Evolutionary conservation across 2,888 invertebrate genomes (phyloP), one percentile per base, ranked within the genome.

Genomic region (Mythimna pallens): DNA sequence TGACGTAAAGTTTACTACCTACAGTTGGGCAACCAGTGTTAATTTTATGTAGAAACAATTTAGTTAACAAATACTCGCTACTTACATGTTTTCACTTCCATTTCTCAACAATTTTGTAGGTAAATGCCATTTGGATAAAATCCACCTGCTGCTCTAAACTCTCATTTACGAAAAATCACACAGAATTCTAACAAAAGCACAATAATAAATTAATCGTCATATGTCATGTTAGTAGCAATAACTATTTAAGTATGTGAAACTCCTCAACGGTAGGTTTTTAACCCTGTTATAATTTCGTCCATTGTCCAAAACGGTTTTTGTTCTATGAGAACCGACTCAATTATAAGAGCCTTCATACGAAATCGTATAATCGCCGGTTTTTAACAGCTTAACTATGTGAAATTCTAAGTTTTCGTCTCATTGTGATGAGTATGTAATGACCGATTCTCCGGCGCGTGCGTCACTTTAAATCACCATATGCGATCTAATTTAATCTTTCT

Each of bases 351-450:
- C 88, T 90, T 77, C 81, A 89, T 93, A 95, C 93, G 93, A 96
- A 96, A 95, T 94, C 89, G 93, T 94, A 93, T 96, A 95, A 96
- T 96, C 94, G 94, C 90, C 71, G 91, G 93, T 94, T 93, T 94
- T 95, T 94, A 95, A 94, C 92, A 89, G 93, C 93, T 92, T 95
- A 96, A 96, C 96, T 95, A 95, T 96, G 96, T 92, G 96, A 96
- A 95, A 94, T 83, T 91, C 91, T 88, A 87, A 89, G 90, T 92
- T 93, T 94, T 92, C 88, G 92, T 89, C 91, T 94, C 91, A 95
- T 95, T 96, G 95, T 95, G 89, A 90, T 89, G 89, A 87, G 87
- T 87, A 84, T 87, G 91, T 92, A 92, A 94, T 92, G 87, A 58
- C 78, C 76, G 76, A 80, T 82, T 85, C 76, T 80, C 65, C 59